A percentile compares a stretch with the other conserved stretches of the same genome.
These are phyloP conservation scores for Callithrix jacchus DNA, from an alignment of 2,113 vertebrate genomes.

Conservation along the genomic window DNA sequence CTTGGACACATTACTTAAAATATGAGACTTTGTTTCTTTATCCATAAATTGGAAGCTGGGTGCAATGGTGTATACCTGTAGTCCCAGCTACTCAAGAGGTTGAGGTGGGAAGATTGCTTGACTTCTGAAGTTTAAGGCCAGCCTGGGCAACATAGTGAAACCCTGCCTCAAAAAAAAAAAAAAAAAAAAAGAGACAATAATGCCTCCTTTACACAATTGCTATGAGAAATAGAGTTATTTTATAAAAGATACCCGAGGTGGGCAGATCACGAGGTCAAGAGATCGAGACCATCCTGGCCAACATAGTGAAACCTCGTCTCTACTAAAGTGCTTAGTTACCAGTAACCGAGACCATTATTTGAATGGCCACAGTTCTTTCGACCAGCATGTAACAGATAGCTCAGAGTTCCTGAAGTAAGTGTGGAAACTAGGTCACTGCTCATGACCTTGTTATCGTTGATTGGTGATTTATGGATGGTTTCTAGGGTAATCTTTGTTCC, in stretches of 20 bases:
- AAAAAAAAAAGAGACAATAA: background rate
- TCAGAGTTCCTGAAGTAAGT: slow-evolving; percentile 31
- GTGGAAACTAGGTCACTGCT: background rate
- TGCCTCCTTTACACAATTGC: background rate
- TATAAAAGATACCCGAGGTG: background rate
- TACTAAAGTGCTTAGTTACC: background rate
- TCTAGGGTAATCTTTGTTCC: background rate
- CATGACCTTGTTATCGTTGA: background rate
- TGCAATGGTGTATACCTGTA: too few species aligned
- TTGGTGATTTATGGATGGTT: background rate
- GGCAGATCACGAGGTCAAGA: too few species aligned
- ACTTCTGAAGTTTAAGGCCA: too few species aligned
- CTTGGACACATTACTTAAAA: background rate
- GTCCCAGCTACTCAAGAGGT: too few species aligned
- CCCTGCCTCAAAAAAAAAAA: too few species aligned
- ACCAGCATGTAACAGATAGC: background rate
- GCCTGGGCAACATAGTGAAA: too few species aligned
- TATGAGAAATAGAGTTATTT: slow-evolving; percentile 28
- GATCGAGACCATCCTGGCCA: too few species aligned
- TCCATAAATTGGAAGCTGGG: too few species aligned
- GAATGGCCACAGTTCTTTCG: background rate
- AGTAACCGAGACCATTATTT: background rate
- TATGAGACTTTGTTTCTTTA: background rate
- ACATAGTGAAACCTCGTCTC: too few species aligned
- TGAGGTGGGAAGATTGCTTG: too few species aligned